Evolutionary conservation across 2,888 invertebrate genomes (phyloP), one percentile per base, ranked within the genome.

Genomic region (Eucera pruinosa): DNA sequence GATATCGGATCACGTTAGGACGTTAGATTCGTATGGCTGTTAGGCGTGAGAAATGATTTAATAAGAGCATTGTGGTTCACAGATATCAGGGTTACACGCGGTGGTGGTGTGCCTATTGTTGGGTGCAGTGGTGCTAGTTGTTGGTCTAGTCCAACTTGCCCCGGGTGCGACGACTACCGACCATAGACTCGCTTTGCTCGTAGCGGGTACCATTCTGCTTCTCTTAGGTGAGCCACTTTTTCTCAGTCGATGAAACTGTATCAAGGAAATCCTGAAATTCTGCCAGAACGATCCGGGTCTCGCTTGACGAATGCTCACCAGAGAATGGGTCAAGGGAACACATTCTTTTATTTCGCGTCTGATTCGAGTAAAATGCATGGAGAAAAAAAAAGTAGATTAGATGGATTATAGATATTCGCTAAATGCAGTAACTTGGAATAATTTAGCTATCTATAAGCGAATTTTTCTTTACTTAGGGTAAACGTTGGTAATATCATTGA

Each of bases 111-210:
- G 95, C 54, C 93, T 96, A 81, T 94, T 96, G 78, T 93, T 96
- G 84, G 96, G 96, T 76, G 95, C 96, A 87, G 95, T 96, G 89
- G 94, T 96, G 79, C 93, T 96, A 89, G 95, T 96, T 80, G 96
- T 96, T 88, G 96, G 96, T 67, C 92, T 96, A 91, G 96, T 96
- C 85, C 96, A 96, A 93, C 93, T 96, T 86, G 96, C 95, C 27
- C 96, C 96, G 20, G 96, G 96, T 48, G 96, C 96, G 25, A 96
- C 96, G 89, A 96, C 96, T 52, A 95, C 95, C 13, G 96, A 96
- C 88, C 96, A 96, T 91, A 95, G 96, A 84, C 95, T 95, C 91
- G 94, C 95, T 87, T 93, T 96, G 85, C 94, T 96, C 92, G 95
- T 95, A 30, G 94, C 95, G 6, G 96, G 96, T 7, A 94, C 94